Base-by-base conservation (phyloP, 1,140 invertebrate species). In the Meteorus sp. region DNA sequence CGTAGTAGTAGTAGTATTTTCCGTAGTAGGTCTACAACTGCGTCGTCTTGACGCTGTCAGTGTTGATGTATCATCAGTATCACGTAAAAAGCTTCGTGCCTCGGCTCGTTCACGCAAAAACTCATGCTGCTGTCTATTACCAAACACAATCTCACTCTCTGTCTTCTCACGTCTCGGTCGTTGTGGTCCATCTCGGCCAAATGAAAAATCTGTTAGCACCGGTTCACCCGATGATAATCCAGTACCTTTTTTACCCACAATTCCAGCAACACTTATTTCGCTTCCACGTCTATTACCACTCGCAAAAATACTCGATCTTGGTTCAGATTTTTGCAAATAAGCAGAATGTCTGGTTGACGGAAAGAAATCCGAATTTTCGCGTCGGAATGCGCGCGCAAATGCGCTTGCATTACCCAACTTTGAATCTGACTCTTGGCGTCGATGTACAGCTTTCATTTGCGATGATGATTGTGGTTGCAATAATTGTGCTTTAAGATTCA, bases 331-430 rank as follows among this genome's bases (percentile, higher is more conserved):
- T 80, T 67, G 82, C 60, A 77, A 80, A 83, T 72, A 91, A 82
- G 89, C 89, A 22, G 89, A 91, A 70, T 91, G 88, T 27, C 89
- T 78, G n/a, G 85, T 85, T 29, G 86, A 85, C 1, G 88, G 89
- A 68, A 91, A 90, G 59, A 92, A 86, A 68, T 92, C 89, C 0
- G 89, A 90, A 74, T 91, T 90, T 72, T 92, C 90, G 54, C 90
- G 83, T 22, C 90, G 81, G 70, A 92, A 91, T n/a, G 88, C 87
- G 58, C 88, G 84, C 35, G 88, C 85, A 70, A 90, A 89, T 52
- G 86, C 83, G 56, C 72, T 75, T n/a, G 74, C 59, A 64, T 83
- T 86, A 4, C 83, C 81, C 44, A 88, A 72, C 70, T 85, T 88
- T 3, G 83, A 82, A 63, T 89, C 88, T 33, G 86, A 83, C 27